phyloP scores from a whole-genome alignment of 2,797 vertebrate genomes.

The Pachyuromys duprasi region DNA sequence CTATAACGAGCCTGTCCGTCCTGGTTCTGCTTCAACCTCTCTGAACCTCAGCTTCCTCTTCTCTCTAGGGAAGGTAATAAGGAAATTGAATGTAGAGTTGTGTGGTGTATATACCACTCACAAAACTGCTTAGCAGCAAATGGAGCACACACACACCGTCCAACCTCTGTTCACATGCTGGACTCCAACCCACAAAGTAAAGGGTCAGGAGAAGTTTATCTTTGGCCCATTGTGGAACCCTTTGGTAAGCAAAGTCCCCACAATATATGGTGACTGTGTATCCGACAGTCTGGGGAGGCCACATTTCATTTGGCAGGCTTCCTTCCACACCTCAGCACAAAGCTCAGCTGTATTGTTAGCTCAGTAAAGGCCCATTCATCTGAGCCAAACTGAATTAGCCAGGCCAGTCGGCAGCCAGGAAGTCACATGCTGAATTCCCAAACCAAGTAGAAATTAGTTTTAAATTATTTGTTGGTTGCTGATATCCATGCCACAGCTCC shows the following conservation, averaged over 20 bases:
- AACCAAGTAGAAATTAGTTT: constrained; percentile 73
- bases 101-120: not conserved
- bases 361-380: constrained; percentile 52
- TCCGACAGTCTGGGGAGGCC: not conserved
- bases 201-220: not conserved
- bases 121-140: not conserved
- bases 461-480: constrained; percentile 55
- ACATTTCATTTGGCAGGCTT: not conserved
- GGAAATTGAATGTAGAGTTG: not conserved
- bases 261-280: rapidly evolving
- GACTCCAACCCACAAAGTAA: not conserved
- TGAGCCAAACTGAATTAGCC: constrained; percentile 74
- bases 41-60: not conserved
- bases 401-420: constrained; percentile 51
- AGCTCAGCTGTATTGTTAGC: not conserved
- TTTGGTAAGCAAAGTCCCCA: not conserved
- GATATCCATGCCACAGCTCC: constrained; percentile 58
- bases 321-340: constrained; percentile 58
- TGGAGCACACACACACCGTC: too few species aligned
- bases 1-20: not conserved
- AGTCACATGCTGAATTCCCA: constrained; percentile 77
- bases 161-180: not conserved
- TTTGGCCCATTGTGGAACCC: not conserved
- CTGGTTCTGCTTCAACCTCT: not conserved
- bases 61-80: not conserved